phyloP scores from a whole-genome alignment of 1,140 invertebrate genomes.

The Brachionus plicatilis region DNA sequence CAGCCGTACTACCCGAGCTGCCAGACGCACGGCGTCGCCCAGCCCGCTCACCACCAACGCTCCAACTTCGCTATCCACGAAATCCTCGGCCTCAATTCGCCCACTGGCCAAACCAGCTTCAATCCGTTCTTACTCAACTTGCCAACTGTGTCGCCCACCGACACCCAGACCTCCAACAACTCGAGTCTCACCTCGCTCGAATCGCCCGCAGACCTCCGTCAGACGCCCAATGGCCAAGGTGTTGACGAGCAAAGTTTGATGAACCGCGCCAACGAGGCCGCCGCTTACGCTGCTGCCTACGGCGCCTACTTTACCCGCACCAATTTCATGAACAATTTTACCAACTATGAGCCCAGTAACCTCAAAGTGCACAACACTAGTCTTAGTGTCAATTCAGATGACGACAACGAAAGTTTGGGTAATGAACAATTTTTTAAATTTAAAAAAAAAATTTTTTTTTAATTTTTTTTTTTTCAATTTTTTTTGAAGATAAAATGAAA shows the following conservation, averaged over 20 bases:
- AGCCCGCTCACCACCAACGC: background rate
- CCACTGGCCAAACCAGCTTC: background rate
- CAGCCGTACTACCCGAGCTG: background rate
- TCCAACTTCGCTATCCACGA: constrained; percentile 40
- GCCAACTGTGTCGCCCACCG: background rate
- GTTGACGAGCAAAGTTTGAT: background rate
- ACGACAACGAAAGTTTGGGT: constrained; percentile 13
- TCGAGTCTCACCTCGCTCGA: background rate
- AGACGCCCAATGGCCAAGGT: background rate
- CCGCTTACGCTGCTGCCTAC: constrained; percentile 23
- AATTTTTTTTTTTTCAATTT: background rate
- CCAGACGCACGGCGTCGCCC: background rate
- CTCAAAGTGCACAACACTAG: background rate
- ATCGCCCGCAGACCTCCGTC: background rate
- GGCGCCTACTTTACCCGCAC: constrained; percentile 20
- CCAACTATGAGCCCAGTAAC: background rate
- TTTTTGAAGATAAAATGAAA: background rate
- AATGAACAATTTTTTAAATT: background rate
- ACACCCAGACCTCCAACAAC: background rate
- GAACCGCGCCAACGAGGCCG: constrained; percentile 20
- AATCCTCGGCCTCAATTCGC: constrained; percentile 31
- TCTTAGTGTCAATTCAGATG: constrained; percentile 1
- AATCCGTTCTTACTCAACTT: background rate
- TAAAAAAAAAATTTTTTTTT: background rate
- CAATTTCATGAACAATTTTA: constrained; percentile 19